Evolutionary conservation across 2,888 invertebrate species (phyloP).

Genomic region (Linyphia triangularis): DNA sequence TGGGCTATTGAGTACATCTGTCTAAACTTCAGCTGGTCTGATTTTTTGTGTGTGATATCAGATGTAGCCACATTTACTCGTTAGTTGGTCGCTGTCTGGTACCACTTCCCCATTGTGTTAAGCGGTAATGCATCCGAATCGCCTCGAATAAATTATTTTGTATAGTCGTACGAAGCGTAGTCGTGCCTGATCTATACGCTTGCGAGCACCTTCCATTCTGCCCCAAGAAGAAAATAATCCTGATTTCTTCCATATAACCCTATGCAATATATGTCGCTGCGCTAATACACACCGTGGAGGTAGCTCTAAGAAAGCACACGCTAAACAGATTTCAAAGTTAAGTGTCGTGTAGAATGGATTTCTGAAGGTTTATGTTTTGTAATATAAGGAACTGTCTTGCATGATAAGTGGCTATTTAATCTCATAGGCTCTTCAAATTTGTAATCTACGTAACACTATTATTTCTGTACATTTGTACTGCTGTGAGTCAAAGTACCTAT

Average conservation of each 20-base stretch:
- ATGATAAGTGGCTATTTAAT: conserved; percentile 70
- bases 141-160: conserved; percentile 72
- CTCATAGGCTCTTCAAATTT: conserved; percentile 73
- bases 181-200: conserved; percentile 64
- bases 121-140: conserved; percentile 50
- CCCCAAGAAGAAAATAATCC: conserved; percentile 10
- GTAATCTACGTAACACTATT: conserved; percentile 65
- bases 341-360: conserved; percentile 18
- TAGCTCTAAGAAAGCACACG: conserved; percentile 50
- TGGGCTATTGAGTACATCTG: conserved; percentile 41
- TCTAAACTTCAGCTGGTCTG: conserved; percentile 74
- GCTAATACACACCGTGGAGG: conserved; percentile 35
- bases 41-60: conserved; percentile 61
- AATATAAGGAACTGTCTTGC: conserved; percentile 63
- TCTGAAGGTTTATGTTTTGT: conserved; percentile 55
- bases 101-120: conserved; percentile 34
- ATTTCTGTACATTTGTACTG: conserved; percentile 73
- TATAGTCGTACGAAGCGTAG: conserved; percentile 73
- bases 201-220: conserved; percentile 52
- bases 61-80: conserved; percentile 59
- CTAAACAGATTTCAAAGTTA: conserved; percentile 37
- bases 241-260: conserved; percentile 49
- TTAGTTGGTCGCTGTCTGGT: conserved; percentile 50
- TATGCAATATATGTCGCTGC: conserved; percentile 63
- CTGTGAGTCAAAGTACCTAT: conserved; percentile 73